Base-by-base conservation (phyloP, 2,113 vertebrate species). In the Lophura nycthemera region DNA sequence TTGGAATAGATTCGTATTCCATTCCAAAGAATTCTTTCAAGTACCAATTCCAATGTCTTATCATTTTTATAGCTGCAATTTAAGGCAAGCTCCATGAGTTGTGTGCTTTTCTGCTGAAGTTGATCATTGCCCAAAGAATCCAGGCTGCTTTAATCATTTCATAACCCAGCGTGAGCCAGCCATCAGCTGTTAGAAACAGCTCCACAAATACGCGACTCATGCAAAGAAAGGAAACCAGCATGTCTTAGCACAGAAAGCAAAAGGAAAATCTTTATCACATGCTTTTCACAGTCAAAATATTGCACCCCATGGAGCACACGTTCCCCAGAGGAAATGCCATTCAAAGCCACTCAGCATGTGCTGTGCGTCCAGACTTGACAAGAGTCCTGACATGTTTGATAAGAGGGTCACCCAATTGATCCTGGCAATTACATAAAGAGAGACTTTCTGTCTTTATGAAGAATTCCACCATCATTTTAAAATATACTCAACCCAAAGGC, bases 141-240 rank as follows among this genome's bases (percentile, higher is more conserved):
- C n/a, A 47, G 86, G n/a, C 76, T 74, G 76, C 61, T 89, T 94
- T 89, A 89, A 92, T 86, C 76, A 78, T 86, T 82, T 64, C 66
- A 18, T 52, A 73, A 8, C 89, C 85, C 86, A 86, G 89, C 8
- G 0, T 82, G 93, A 78, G 42, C 27, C 67, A 90, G 19, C 66
- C 83, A 72, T 90, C 72, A 90, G 81, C 76, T 69, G 66, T 38
- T 71, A 61, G 64, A 76, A 76, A 71, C 86, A 69, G 38, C 76
- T 82, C 77, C 76, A 40, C 76, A 69, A 92, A 73, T 42, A 78
- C 1, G 1, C 45, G 81, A 59, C 29, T 93, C 48, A 18, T 10
- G 76, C 29, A 82, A 82, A 67, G 70, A 63, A 74, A 78, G 45
- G 48, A 64, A 82, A 42, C 4, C 3, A 86, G 19, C 76, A 73